Conservation (phyloP, 37 sponge, comb jelly and placozoan species). For the Amphimedon queenslandica region DNA sequence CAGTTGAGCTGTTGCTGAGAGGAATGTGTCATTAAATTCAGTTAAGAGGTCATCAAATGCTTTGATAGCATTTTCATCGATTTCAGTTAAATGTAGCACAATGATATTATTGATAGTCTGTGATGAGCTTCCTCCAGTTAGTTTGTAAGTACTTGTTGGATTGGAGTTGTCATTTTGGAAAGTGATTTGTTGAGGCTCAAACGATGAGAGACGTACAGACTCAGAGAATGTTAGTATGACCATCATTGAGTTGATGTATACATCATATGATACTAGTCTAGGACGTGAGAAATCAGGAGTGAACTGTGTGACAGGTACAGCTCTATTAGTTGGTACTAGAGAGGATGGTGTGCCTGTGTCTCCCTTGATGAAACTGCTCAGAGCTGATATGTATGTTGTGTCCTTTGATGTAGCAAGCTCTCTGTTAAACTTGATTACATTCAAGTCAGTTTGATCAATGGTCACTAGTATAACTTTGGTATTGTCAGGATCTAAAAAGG, state of each 20-base stretch:
- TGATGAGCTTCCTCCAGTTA: conserved; percentile 49
- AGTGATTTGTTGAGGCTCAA: conserved; percentile 74
- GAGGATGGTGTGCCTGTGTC: conserved; percentile 47
- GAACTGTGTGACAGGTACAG: conserved; percentile 53
- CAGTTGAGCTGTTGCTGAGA: conserved; percentile 65
- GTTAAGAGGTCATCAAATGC: conserved; percentile 29
- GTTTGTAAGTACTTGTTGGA: conserved; percentile 27
- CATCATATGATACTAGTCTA: conserved; percentile 36
- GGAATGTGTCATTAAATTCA: conserved; percentile 57
- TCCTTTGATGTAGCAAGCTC: conserved; percentile 45
- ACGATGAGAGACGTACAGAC: conserved; percentile 56
- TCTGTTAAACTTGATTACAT: conserved; percentile 59
- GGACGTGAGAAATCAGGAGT: conserved; percentile 77
- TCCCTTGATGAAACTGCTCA: conserved; percentile 59
- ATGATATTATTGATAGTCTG: conserved; percentile 37
- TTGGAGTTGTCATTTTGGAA: conserved; percentile 42
- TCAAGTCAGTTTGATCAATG: conserved; percentile 52
- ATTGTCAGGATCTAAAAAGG: not conserved
- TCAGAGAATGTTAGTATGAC: conserved; percentile 77
- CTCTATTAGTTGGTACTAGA: conserved; percentile 37
- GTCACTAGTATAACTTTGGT: conserved; percentile 14
- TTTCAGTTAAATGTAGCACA: conserved; percentile 29
- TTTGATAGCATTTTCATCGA: conserved; percentile 56
- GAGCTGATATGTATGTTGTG: conserved; percentile 71
- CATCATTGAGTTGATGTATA: conserved; percentile 64